Percentiles rank a stretch among this genome's conserved stretches.
Conservation (phyloP, 2,797 vertebrate genomes). For the Chiroxiphia lanceolata region DNA sequence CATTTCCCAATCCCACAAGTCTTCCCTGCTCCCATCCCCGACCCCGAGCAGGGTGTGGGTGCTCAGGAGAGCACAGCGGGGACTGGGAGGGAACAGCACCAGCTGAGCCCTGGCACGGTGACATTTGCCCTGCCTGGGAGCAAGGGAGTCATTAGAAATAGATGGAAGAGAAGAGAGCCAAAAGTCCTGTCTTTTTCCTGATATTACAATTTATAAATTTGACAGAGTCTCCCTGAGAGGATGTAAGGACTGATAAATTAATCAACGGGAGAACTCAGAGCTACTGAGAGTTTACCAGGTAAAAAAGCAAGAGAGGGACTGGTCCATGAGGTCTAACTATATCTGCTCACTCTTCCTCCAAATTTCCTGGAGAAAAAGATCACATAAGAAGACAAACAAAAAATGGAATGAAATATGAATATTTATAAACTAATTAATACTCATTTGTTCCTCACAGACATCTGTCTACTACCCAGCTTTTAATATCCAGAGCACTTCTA, state of each 20-base stretch:
- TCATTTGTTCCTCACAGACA: not conserved
- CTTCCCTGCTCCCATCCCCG: not conserved
- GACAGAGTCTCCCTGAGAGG: slow-evolving; percentile 36
- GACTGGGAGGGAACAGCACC: not conserved
- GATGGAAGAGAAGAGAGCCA: not conserved
- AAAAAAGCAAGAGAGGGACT: not conserved
- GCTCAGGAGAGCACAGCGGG: not conserved
- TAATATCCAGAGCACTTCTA: not conserved
- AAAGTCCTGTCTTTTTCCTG: not conserved
- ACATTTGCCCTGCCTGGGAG: not conserved
- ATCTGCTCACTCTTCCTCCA: not conserved
- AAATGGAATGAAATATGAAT: not conserved
- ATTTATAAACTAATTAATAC: not conserved
- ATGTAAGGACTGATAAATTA: slow-evolving; percentile 29
- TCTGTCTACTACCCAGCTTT: not conserved
- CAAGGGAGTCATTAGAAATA: not conserved
- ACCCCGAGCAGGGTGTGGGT: not conserved
- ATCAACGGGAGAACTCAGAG: not conserved
- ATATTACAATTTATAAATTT: not conserved
- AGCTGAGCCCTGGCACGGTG: not conserved
- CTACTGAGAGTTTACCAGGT: slow-evolving; percentile 13
- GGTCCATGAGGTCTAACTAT: not conserved
- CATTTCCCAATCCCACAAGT: not conserved
- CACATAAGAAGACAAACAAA: not conserved
- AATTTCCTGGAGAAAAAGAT: not conserved